Conservation (phyloP, 1,140 invertebrate genomes). For the Drosophila subpulchrella region DNA sequence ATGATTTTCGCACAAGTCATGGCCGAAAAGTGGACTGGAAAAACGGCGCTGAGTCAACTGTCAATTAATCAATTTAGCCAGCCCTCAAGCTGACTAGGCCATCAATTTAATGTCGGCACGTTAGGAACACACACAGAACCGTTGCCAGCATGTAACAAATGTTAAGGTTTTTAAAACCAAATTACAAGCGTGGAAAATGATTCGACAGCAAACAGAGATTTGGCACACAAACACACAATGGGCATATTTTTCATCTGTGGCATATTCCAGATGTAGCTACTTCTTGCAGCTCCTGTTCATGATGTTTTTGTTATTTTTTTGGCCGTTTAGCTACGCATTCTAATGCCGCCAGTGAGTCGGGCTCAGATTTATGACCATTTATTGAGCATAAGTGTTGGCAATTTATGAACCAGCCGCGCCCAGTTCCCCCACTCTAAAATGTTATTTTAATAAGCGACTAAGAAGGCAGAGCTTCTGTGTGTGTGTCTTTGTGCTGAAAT, state of each 20-base stretch:
- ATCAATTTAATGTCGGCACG: conserved; percentile 67
- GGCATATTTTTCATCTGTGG: conserved; percentile 64
- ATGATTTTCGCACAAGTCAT: conserved; percentile 31
- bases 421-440: conserved; percentile 38
- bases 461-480: conserved; percentile 16
- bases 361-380: conserved; percentile 68
- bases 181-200: conserved; percentile 50
- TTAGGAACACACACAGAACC: conserved; percentile 28
- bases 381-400: conserved; percentile 78
- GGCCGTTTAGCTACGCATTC: conserved; percentile 54
- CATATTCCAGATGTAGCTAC: conserved; percentile 5
- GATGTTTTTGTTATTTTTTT: conserved; percentile 35
- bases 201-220: conserved; percentile 67
- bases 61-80: conserved; percentile 73
- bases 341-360: conserved; percentile 55
- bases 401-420: conserved; percentile 66
- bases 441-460: conserved; percentile 71
- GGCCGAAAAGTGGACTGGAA: conserved; percentile 23
- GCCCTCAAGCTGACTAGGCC: conserved; percentile 30
- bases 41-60: conserved; percentile 70
- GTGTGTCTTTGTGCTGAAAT: conserved; percentile 47
- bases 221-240: conserved; percentile 24
- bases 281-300: conserved; percentile 34
- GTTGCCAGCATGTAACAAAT: conserved; percentile 62
- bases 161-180: conserved; percentile 65